These are phyloP conservation scores for Hydriomena furcata DNA, from an alignment of 2,888 invertebrate species.

Conservation along the genomic window DNA sequence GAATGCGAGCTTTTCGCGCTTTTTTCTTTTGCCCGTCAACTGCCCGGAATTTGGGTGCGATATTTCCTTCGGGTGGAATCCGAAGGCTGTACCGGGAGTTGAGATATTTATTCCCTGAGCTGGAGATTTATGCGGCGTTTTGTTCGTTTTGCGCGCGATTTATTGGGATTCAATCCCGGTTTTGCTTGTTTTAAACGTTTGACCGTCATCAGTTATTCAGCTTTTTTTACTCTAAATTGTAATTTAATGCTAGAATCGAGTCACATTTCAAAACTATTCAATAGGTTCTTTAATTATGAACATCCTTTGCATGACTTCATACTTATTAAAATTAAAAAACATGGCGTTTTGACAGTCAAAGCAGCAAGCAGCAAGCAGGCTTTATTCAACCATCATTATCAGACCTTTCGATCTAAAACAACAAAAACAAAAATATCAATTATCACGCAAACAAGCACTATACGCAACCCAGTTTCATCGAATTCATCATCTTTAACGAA, in stretches of 20 bases:
- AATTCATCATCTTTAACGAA: constrained; percentile 32
- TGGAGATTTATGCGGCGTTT: constrained; percentile 62
- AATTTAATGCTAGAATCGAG: too few relatives aligned
- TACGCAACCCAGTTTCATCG: constrained; percentile 13
- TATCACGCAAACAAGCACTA: constrained; percentile 27
- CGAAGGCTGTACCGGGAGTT: constrained; percentile 72
- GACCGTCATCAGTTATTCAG: constrained; percentile 22
- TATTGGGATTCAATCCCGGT: constrained; percentile 68
- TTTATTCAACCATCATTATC: background rate
- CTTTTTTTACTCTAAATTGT: too few relatives aligned
- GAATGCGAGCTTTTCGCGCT: constrained; percentile 68
- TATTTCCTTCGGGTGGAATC: constrained; percentile 78
- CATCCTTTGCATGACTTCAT: too few relatives aligned
- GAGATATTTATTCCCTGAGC: constrained; percentile 70
- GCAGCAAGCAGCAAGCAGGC: too few relatives aligned
- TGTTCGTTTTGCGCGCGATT: constrained; percentile 56
- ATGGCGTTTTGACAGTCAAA: too few relatives aligned
- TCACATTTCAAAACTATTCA: too few relatives aligned
- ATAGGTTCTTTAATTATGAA: too few relatives aligned
- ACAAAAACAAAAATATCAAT: constrained; percentile 20
- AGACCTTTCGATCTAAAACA: constrained; percentile 7
- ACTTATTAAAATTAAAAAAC: too few relatives aligned
- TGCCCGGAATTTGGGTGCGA: constrained; percentile 80
- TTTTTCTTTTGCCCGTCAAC: constrained; percentile 64
- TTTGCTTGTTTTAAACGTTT: constrained; percentile 32